Evolutionary conservation across 2,113 vertebrate genomes (phyloP).

Genomic region (Parus major): DNA sequence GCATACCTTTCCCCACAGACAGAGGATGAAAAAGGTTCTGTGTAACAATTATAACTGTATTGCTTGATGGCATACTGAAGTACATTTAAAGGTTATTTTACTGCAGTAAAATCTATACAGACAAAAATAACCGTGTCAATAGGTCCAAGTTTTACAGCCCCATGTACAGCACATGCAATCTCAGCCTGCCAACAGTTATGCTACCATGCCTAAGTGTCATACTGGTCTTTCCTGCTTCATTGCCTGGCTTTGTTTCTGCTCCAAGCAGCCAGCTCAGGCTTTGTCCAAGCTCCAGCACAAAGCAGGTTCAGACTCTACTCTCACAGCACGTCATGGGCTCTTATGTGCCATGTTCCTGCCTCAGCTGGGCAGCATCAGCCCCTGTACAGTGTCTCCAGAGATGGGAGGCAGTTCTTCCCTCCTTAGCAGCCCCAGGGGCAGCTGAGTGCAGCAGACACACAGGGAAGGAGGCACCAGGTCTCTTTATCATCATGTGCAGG

Average conservation of each 20-base stretch:
- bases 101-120: background rate
- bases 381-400: background rate
- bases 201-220: rapidly evolving
- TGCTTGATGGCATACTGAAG: background rate
- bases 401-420: background rate
- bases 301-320: background rate
- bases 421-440: too few relatives aligned
- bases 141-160: background rate
- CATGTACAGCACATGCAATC: background rate
- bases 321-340: background rate
- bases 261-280: background rate
- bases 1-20: background rate
- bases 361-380: background rate
- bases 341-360: rapidly evolving
- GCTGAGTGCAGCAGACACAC: background rate
- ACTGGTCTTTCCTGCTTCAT: background rate
- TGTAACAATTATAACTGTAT: background rate
- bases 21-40: background rate
- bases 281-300: background rate
- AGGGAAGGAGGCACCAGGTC: background rate
- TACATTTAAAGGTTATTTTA: background rate
- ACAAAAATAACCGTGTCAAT: background rate
- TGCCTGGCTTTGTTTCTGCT: background rate
- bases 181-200: background rate
- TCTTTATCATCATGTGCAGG: background rate